Base-by-base conservation (phyloP, 2,888 invertebrate genomes). In the Belgica antarctica region DNA sequence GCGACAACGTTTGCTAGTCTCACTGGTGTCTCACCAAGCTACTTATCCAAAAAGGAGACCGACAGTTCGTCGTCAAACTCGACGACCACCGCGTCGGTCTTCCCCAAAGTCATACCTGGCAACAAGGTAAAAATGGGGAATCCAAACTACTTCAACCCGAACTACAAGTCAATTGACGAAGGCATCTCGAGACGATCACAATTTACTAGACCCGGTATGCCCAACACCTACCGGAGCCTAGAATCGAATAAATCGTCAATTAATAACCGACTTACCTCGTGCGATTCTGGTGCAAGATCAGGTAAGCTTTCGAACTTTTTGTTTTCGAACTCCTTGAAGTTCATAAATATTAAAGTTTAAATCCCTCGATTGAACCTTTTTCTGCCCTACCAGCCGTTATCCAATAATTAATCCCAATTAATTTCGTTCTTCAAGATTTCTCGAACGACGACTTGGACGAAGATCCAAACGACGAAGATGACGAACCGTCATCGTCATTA, bases 361-460 rank as follows among this genome's bases (percentile, higher is more conserved):
- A 59, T 52, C 28, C 61, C 61, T 61, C 34, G 12, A 31, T 8
- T 31, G 34, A n/a, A n/a, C n/a, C n/a, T n/a, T n/a, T n/a, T n/a
- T n/a, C n/a, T n/a, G n/a, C n/a, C n/a, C n/a, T n/a, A n/a, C 41
- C 36, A 24, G 10, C 41, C 70, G 47, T 62, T 71, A 31, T 41
- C 36, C 47, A 22, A 25, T 71, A 41, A 66, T 62, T 71, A 52
- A 57, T 46, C 27, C 34, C 25, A 15, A 17, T 46, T 28, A 17
- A 41, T 59, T 52, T 22, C 34, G 41, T 36, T 52, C 47, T 28
- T 17, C 59, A n/a, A 76, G 83, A 83, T 77, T 82, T 84, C 7
- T 84, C 84, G 27, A 80, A 84, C 22, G 84, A 84, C 70, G 84
- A 83, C 62, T 79, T 83, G 73, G 82, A 81, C 70, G 83, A 84